Evolutionary conservation across 2,888 invertebrate genomes (phyloP).

Genomic region (Anaspis maculata): DNA sequence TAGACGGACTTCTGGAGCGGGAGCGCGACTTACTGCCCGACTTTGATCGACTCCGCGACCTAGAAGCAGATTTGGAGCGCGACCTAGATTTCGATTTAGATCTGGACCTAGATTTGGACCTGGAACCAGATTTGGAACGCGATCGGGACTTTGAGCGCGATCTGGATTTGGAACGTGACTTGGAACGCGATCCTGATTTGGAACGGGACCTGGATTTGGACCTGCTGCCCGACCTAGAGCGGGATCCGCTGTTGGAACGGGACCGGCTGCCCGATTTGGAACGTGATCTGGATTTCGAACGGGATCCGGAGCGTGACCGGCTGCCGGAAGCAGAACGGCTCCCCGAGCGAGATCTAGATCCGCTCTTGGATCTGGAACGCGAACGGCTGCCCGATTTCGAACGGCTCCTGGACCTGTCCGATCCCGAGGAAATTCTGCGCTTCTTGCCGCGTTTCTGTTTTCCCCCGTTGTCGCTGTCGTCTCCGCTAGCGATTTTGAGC

Average conservation of each 20-base stretch:
- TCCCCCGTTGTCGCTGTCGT: no score
- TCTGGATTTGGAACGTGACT: constrained; percentile 37
- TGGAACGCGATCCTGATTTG: constrained; percentile 31
- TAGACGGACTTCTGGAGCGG: constrained; percentile 36
- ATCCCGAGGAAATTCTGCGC: constrained; percentile 55
- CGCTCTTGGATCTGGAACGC: constrained; percentile 21
- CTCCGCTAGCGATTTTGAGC: constrained; percentile 51
- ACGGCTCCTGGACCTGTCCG: constrained; percentile 41
- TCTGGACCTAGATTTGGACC: constrained; percentile 25
- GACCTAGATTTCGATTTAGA: constrained; percentile 32
- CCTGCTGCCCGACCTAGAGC: constrained; percentile 26
- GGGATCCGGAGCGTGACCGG: constrained; percentile 34
- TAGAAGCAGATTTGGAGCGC: constrained; percentile 21
- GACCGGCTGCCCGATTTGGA: constrained; percentile 37
- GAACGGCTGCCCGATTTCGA: constrained; percentile 32
- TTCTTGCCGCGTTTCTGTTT: constrained; percentile 45
- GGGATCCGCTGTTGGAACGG: constrained; percentile 32
- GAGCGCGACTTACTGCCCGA: constrained; percentile 24
- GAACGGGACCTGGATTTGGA: constrained; percentile 35
- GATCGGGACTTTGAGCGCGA: constrained; percentile 35
- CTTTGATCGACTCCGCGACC: constrained; percentile 13
- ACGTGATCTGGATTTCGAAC: constrained; percentile 32
- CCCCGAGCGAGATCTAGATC: constrained; percentile 24
- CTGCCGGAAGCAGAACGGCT: constrained; percentile 13
- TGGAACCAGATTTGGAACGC: constrained; percentile 39